phyloP scores from a whole-genome alignment of 2,113 vertebrate species.

The Cyprinodon variegatus region DNA sequence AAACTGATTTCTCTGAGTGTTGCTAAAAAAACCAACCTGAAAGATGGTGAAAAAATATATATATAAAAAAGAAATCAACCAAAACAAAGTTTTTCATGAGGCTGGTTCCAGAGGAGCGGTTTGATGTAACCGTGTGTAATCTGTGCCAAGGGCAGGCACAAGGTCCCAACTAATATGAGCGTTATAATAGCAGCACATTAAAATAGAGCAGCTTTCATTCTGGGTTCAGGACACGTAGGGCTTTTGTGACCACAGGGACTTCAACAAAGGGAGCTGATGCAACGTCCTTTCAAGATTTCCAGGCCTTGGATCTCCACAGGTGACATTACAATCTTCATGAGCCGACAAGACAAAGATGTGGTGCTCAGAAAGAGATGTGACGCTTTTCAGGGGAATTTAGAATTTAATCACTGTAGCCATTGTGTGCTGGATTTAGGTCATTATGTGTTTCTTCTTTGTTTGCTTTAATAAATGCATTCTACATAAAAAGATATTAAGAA shows the following conservation, averaged over 20 bases:
- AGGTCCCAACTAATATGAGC: conserved; percentile 57
- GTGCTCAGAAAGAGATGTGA: conserved; percentile 27
- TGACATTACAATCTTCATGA: conserved; percentile 52
- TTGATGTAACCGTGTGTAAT: conserved; percentile 75
- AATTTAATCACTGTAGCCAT: conserved; percentile 5
- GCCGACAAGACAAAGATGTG: conserved; percentile 39
- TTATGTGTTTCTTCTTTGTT: background rate
- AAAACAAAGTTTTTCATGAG: conserved; percentile 44
- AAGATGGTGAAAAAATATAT: conserved; percentile 1
- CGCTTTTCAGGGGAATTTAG: conserved; percentile 34
- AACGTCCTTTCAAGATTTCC: conserved; percentile 60
- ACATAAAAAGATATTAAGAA: no score
- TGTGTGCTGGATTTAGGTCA: conserved; percentile 5
- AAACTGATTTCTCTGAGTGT: background rate
- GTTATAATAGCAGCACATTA: conserved; percentile 66
- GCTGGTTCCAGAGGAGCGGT: conserved; percentile 32
- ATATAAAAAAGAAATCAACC: background rate
- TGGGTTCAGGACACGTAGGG: conserved; percentile 64
- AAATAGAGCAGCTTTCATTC: conserved; percentile 64
- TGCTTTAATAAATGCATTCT: no score
- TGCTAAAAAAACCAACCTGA: conserved; percentile 5
- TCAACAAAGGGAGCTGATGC: conserved; percentile 62
- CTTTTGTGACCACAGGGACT: conserved; percentile 64
- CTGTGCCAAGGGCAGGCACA: conserved; percentile 68
- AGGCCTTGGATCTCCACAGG: conserved; percentile 61